These are phyloP conservation scores for Bemisia tabaci DNA, from an alignment of 1,140 invertebrate genomes.

Conservation along the genomic window DNA sequence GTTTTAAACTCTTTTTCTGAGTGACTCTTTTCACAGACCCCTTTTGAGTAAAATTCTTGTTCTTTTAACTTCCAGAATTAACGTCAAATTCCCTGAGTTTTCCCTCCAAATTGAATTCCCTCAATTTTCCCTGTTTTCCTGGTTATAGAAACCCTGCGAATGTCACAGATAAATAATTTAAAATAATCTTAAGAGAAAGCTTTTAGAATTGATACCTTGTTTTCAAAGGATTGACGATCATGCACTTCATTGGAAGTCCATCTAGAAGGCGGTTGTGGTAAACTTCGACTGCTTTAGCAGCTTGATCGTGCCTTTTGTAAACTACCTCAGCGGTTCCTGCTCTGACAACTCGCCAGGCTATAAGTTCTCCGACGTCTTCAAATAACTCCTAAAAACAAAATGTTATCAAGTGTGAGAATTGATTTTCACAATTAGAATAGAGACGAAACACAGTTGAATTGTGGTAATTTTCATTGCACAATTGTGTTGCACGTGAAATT, in stretches of 20 bases:
- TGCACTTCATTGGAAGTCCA: conserved; percentile 69
- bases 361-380: conserved; percentile 75
- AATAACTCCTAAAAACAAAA: conserved; percentile 59
- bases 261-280: conserved; percentile 85
- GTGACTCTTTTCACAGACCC: no score
- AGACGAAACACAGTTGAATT: not conserved
- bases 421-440: not conserved
- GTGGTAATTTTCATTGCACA: not conserved
- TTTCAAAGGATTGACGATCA: conserved; percentile 41
- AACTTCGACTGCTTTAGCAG: conserved; percentile 72
- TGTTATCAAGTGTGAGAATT: conserved; percentile 8
- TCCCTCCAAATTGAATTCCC: no score
- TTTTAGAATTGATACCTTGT: not conserved
- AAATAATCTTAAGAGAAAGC: no score
- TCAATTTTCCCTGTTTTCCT: no score
- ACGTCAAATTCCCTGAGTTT: no score
- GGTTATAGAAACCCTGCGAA: no score
- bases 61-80: no score
- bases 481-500: not conserved
- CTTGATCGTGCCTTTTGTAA: conserved; percentile 70
- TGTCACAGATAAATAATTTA: no score
- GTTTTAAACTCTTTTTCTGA: no score
- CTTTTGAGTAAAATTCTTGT: no score
- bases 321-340: conserved; percentile 80
- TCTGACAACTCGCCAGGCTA: conserved; percentile 67